Percentiles rank a stretch among this genome's conserved stretches.
These are phyloP conservation scores for Hypanus sabinus DNA, from an alignment of 2,113 vertebrate genomes.

Conservation along the genomic window DNA sequence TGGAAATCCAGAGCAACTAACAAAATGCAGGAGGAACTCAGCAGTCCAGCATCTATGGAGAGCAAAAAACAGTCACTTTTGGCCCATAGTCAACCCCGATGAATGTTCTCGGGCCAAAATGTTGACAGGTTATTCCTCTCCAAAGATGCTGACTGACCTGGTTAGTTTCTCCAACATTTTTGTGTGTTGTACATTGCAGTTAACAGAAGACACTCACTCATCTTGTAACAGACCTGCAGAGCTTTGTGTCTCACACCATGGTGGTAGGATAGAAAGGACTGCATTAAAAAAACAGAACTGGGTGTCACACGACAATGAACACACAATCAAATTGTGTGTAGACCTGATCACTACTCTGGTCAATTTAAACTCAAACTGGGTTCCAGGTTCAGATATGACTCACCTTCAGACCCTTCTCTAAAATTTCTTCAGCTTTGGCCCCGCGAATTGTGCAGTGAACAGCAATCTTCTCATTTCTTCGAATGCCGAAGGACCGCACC, in stretches of 20 bases:
- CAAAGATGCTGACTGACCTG: too few species aligned
- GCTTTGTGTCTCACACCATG: background rate
- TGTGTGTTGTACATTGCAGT: background rate
- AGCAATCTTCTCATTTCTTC: constrained; percentile 40
- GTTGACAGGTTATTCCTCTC: too few species aligned
- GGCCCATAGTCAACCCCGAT: too few species aligned
- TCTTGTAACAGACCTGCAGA: background rate
- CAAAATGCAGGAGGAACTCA: too few species aligned
- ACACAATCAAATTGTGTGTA: too few species aligned
- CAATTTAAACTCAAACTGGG: background rate
- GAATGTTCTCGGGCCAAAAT: too few species aligned
- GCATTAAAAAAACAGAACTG: background rate
- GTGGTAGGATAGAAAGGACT: background rate
- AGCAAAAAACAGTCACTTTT: too few species aligned
- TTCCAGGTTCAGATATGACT: background rate
- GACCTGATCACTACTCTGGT: background rate
- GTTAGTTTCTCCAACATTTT: too few species aligned
- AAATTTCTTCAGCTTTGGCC: constrained; percentile 40
- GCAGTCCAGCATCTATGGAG: too few species aligned
- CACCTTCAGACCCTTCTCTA: constrained; percentile 39
- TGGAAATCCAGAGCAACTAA: too few species aligned
- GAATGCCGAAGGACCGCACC: constrained; percentile 38
- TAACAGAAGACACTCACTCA: background rate
- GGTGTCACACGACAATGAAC: background rate
- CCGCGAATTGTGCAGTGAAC: constrained; percentile 40